phyloP scores from a whole-genome alignment of 92 coral and sea anemone genomes.

The Scolanthus callimorphus region DNA sequence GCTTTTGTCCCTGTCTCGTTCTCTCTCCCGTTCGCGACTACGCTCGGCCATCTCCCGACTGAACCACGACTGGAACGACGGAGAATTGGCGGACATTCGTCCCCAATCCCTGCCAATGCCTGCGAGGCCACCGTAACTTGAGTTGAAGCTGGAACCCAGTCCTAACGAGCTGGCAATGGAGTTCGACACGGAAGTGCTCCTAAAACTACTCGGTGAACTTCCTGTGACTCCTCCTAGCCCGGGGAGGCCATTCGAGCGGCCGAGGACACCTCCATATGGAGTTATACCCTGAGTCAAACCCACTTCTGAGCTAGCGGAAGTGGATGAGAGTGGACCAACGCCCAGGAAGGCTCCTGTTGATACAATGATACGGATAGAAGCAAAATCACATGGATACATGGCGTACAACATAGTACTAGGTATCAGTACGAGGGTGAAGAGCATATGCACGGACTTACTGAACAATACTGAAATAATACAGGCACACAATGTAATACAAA shows the following conservation, averaged over 20 bases:
- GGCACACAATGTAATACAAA: no score
- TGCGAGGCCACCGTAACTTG: conserved; percentile 24
- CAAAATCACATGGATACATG: no score
- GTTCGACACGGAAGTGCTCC: conserved; percentile 43
- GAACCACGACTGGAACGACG: conserved; percentile 68
- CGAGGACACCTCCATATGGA: conserved; percentile 26
- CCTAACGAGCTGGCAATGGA: conserved; percentile 40
- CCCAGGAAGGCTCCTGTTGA: conserved; percentile 43
- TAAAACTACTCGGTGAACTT: conserved; percentile 46
- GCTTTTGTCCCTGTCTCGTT: conserved; percentile 58
- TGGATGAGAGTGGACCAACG: conserved; percentile 40
- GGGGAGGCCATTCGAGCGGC: conserved; percentile 52
- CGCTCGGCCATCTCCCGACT: conserved; percentile 56
- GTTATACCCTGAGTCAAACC: conserved; percentile 25
- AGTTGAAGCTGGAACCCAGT: conserved; percentile 24
- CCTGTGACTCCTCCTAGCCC: conserved; percentile 64
- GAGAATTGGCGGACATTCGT: conserved; percentile 42
- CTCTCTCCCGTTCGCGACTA: conserved; percentile 61
- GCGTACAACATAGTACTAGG: no score
- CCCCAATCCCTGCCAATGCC: conserved; percentile 67
- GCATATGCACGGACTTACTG: no score
- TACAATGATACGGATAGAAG: no score
- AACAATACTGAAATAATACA: no score
- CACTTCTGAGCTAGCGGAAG: conserved; percentile 52
- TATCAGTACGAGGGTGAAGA: no score